Evolutionary conservation across 2,797 vertebrate species (phyloP), one percentile per base, ranked within the genome.

Genomic region (Melanotaenia maccullochi): DNA sequence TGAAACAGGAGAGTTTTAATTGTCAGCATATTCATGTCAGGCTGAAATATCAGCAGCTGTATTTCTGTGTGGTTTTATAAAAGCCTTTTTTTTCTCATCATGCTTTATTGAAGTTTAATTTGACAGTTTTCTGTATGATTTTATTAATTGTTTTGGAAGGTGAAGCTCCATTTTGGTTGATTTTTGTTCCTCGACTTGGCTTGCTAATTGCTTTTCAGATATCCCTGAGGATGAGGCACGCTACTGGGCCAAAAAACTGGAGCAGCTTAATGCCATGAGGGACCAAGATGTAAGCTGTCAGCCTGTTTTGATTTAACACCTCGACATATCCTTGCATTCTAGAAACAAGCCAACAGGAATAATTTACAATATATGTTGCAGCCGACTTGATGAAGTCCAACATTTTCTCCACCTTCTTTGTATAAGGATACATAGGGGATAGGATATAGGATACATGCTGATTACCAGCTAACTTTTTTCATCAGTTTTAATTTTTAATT

Each of bases 171-270:
- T 66, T 60, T 20, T 20, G 44, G 33, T 68, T 72, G 47, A 44
- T 70, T 82, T 79, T 75, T 67, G 22, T 71, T 25, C 38, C 56
- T 63, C 77, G 68, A 82, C 36, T 71, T 81, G 60, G 76, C 22
- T 79, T 38, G 16, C 51, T 82, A 82, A 69, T 84, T 72, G 68
- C 82, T 78, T 54, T 90, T 2, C 90, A 99, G 98, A 99, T 90
- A 99, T 99, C 81, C 98, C 98, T 0, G 98, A 99, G 86, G 98
- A 99, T 73, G 98, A 99, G 86, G 98, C 98, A 0, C 96, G 97
- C 40, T 99, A 99, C 77, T 99, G 98, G 98, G 97, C 98, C 72
- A 99, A 99, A 90, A 99, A 99, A 92, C 93, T 99, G 89, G 98
- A 99, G 89, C 97, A 99, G 88, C 94, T 99, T 60, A 99, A 99